Evolutionary conservation across 2,888 invertebrate species (phyloP).

Genomic region (Acanthosepion lycidas): DNA sequence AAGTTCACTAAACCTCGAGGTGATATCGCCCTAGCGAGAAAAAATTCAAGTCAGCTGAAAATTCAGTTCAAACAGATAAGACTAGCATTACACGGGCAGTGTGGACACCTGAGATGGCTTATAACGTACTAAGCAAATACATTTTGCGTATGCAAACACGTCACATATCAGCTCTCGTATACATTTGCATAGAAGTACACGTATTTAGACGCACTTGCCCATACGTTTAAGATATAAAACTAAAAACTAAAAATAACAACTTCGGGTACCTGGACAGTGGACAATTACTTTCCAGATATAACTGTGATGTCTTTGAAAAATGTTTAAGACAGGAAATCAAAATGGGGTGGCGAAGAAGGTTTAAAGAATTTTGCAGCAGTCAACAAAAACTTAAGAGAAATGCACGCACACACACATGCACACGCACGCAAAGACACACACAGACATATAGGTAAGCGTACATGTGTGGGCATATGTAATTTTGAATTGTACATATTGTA

Average conservation of each 20-base stretch:
- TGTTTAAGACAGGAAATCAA: background rate
- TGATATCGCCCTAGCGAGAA: background rate
- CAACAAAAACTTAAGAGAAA: background rate
- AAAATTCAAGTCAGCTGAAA: background rate
- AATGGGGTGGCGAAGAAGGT: background rate
- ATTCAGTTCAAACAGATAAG: background rate
- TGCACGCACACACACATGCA: background rate
- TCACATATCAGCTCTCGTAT: background rate
- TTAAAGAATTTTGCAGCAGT: background rate
- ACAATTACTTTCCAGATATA: background rate
- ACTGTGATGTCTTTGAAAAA: background rate
- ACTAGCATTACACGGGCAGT: background rate
- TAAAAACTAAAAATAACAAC: background rate
- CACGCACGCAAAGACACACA: no score
- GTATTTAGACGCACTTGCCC: background rate
- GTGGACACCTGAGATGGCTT: background rate
- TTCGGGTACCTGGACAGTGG: background rate
- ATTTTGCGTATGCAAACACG: background rate
- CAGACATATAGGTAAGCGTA: no score
- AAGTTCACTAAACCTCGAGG: background rate
- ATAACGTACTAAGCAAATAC: background rate
- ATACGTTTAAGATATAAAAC: background rate
- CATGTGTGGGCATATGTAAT: no score
- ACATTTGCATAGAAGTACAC: background rate
- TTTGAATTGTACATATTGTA: no score